These are phyloP conservation scores for Chelon auratus DNA, from an alignment of 2,797 vertebrate species.

Conservation along the genomic window DNA sequence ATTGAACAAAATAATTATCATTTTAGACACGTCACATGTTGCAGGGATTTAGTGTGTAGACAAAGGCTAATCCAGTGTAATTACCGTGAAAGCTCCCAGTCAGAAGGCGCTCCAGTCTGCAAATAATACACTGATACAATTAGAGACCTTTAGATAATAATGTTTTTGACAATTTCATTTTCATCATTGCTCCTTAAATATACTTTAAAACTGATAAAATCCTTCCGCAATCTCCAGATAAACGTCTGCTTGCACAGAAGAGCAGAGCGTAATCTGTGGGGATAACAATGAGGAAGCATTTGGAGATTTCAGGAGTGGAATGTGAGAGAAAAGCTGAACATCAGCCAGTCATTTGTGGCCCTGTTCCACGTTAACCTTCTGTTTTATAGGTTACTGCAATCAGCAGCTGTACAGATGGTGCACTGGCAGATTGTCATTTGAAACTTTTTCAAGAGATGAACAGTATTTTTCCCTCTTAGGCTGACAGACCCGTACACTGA, in stretches of 20 bases:
- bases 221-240: not conserved
- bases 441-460: conserved; percentile 62
- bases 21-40: conserved; percentile 43
- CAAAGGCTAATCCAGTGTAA: conserved; percentile 67
- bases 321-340: conserved; percentile 29
- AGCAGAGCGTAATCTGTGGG: not conserved
- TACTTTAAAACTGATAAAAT: conserved; percentile 14
- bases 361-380: conserved; percentile 64
- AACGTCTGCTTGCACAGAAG: not conserved
- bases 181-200: conserved; percentile 8
- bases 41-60: conserved; percentile 56
- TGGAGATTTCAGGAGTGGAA: conserved; percentile 8
- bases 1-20: conserved; percentile 26
- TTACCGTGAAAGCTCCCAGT: conserved; percentile 58
- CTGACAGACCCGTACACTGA: conserved; percentile 24
- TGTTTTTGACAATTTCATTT: not conserved
- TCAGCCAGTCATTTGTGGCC: conserved; percentile 52
- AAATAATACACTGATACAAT: conserved; percentile 46
- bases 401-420: conserved; percentile 67
- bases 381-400: conserved; percentile 58
- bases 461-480: conserved; percentile 32
- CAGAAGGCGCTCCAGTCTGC: conserved; percentile 49
- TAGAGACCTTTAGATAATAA: conserved; percentile 25
- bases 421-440: conserved; percentile 55
- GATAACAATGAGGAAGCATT: conserved; percentile 6